Percentiles rank a stretch among this genome's conserved stretches.
phyloP scores from a whole-genome alignment of 1,140 invertebrate genomes.

The Conus ventricosus region DNA sequence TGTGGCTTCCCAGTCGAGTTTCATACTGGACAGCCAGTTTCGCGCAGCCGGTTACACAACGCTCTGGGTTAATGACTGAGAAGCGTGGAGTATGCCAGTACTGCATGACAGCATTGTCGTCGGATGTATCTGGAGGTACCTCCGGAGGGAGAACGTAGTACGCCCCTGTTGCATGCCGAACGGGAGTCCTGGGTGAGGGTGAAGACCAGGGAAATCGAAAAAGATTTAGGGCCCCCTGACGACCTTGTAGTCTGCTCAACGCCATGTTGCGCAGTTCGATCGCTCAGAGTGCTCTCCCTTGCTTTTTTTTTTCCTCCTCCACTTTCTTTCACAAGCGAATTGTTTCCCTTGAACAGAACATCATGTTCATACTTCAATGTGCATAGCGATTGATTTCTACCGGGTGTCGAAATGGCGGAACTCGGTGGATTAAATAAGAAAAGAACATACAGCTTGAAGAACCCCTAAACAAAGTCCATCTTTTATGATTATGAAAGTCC shows the following conservation, averaged over 20 bases:
- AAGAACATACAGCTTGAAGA: no score
- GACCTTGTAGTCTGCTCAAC: slow-evolving; percentile 42
- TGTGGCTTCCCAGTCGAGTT: slow-evolving; percentile 82
- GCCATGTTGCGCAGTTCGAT: slow-evolving; percentile 36
- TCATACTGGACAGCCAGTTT: slow-evolving; percentile 90
- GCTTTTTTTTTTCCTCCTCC: no score
- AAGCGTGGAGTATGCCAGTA: slow-evolving; percentile 86
- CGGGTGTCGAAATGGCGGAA: no score
- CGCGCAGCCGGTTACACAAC: slow-evolving; percentile 87
- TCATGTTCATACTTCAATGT: no score
- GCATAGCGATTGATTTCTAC: no score
- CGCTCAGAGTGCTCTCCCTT: slow-evolving; percentile 8
- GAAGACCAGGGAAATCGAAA: slow-evolving; percentile 32
- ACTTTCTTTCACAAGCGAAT: no score
- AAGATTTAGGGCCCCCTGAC: slow-evolving; percentile 26
- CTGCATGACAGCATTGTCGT: slow-evolving; percentile 85
- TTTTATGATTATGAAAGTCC: no score
- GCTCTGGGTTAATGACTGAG: slow-evolving; percentile 86
- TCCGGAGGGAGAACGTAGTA: slow-evolving; percentile 85
- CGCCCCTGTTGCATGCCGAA: slow-evolving; percentile 19
- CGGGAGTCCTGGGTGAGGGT: slow-evolving; percentile 18
- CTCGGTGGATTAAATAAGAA: no score
- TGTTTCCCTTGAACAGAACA: no score
- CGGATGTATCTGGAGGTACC: slow-evolving; percentile 87
- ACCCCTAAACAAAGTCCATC: no score